Evolutionary conservation across 2,888 invertebrate genomes (phyloP), one percentile per base, ranked within the genome.

Genomic region (Andrena camellia): DNA sequence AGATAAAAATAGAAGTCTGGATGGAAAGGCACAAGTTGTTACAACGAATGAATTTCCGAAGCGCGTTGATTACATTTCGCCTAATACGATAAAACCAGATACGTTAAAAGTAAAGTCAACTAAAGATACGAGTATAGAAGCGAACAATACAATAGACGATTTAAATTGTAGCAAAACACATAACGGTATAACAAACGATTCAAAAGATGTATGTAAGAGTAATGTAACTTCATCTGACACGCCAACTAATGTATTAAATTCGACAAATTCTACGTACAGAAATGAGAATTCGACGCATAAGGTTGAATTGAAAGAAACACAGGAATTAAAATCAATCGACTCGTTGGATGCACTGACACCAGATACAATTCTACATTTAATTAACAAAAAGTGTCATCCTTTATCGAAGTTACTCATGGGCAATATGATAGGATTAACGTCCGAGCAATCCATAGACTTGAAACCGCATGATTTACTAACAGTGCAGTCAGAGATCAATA

Each of bases 341-440:
- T 85, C 83, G 0, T 63, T 90, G 10, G 91, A 93, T 66, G 87
- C 92, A 0, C 35, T 93, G 31, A 90, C 93, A 0, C 92, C 93
- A 0, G 94, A 93, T 66, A 88, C 91, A 66, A 90, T 94, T 73
- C 84, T 93, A n/a, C 91, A 91, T 70, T 85, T 92, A 17, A 92
- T 94, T 52, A 88, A 91, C 1, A 89, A 92, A 33, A 92, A 91
- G 42, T 89, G 84, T 76, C 91, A 93, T 81, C 93, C 93, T 0
- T 86, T 92, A 71, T 93, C 93, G 0, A 91, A 93, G 64, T 80
- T 93, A 60, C 66, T 94, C 31, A 93, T 94, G 57, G 91, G 91
- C 4, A 92, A 92, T 70, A 91, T 94, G 75, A 94, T 94, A 35
- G 94, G 93, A 2, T 76, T 92, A 62, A 88, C 91, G 0, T 87